Evolutionary conservation across 1,140 invertebrate species (phyloP).

Genomic region (Rhagoletis pomonella): DNA sequence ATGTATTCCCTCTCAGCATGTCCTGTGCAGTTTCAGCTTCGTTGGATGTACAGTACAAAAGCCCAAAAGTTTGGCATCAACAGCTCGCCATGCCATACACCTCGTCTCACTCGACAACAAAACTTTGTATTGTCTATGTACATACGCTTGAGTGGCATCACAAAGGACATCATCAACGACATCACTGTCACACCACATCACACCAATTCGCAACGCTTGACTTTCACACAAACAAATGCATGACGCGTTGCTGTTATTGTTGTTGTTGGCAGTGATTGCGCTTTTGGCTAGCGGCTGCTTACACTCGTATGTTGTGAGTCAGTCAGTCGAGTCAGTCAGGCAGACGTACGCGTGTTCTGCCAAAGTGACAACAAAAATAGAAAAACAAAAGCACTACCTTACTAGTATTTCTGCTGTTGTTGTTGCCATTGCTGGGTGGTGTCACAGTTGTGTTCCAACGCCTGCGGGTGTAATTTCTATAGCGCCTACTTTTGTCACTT

Average conservation of each 20-base stretch:
- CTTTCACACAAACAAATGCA: not conserved
- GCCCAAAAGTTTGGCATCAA: not conserved
- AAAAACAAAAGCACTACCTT: constrained; percentile 32
- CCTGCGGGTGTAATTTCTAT: constrained; percentile 58
- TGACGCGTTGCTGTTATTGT: not conserved
- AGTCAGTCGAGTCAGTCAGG: not conserved
- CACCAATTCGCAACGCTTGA: constrained; percentile 35
- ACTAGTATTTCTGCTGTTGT: constrained; percentile 1
- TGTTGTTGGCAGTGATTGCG: constrained; percentile 34
- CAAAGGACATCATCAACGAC: constrained; percentile 61
- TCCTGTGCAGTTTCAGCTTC: constrained; percentile 62
- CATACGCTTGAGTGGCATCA: constrained; percentile 71
- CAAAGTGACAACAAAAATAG: constrained; percentile 34
- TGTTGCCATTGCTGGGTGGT: not conserved
- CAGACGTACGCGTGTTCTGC: not conserved
- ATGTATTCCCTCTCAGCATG: not conserved
- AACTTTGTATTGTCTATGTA: constrained; percentile 69
- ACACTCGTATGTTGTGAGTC: too few relatives aligned
- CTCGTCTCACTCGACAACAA: not conserved
- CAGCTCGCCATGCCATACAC: constrained; percentile 52
- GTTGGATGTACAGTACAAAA: constrained; percentile 59
- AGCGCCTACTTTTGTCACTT: constrained; percentile 56
- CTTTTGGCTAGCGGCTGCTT: constrained; percentile 2
- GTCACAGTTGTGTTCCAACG: constrained; percentile 53
- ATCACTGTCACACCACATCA: constrained; percentile 33